phyloP scores from a whole-genome alignment of 2,888 invertebrate genomes.

The Rambutsinella grinnellia region DNA sequence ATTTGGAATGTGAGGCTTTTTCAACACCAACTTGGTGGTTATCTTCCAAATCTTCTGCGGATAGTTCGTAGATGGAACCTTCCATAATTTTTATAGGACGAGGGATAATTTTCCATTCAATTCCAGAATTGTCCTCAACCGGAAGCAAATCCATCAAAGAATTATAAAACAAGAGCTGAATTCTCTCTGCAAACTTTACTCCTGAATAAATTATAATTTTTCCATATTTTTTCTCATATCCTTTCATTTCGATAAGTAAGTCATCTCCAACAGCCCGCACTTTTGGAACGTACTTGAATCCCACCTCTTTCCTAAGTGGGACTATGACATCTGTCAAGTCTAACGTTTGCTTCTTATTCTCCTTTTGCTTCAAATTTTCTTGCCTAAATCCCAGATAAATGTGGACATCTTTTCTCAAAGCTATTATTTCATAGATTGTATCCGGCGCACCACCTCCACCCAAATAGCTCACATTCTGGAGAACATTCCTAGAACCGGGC shows the following conservation, averaged over 20 bases:
- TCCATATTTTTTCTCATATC: constrained; percentile 1
- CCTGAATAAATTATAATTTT: constrained; percentile 5
- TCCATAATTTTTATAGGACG: not conserved
- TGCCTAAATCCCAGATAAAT: too few species aligned
- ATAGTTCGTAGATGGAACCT: not conserved
- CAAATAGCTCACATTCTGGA: constrained; percentile 21
- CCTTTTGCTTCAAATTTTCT: too few species aligned
- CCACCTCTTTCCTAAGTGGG: not conserved
- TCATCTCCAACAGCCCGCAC: not conserved
- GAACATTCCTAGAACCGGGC: not conserved
- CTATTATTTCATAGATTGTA: constrained; percentile 7
- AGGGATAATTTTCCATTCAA: not conserved
- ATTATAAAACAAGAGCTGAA: constrained; percentile 8
- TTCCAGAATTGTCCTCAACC: not conserved
- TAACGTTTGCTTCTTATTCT: constrained; percentile 25
- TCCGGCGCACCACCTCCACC: constrained; percentile 2
- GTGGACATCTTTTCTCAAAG: not conserved
- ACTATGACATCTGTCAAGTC: constrained; percentile 28
- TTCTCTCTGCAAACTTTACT: not conserved
- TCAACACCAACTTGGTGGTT: not conserved
- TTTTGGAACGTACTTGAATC: not conserved
- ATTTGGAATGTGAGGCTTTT: not conserved
- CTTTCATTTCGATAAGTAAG: not conserved
- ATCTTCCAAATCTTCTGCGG: constrained; percentile 14
- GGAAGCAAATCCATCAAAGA: constrained; percentile 4